A percentile compares a stretch with the other conserved stretches of the same genome.
Conservation (phyloP, 2,797 vertebrate species). For the Dallia pectoralis region DNA sequence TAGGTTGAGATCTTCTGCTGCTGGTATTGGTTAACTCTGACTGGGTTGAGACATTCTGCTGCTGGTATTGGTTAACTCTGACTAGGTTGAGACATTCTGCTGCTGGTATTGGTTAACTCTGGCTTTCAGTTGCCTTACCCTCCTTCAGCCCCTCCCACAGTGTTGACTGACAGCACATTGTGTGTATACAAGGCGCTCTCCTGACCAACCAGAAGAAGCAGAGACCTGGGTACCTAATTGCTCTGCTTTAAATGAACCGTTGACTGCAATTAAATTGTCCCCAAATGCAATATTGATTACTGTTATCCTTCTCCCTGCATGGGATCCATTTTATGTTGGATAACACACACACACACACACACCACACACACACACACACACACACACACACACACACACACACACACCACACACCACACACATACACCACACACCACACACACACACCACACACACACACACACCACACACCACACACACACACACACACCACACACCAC, state of each 20-base stretch:
- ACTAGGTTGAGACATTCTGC: too few species aligned
- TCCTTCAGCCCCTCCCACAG: not conserved
- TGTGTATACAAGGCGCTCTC: conserved; percentile 16
- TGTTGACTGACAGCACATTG: conserved; percentile 46
- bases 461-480: conserved; percentile 13
- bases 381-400: not conserved
- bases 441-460: conserved; percentile 8
- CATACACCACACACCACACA: conserved; percentile 20
- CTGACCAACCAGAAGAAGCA: conserved; percentile 29
- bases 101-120: conserved; percentile 48
- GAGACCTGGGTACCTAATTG: conserved; percentile 47
- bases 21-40: too few species aligned
- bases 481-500: not conserved
- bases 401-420: conserved; percentile 3
- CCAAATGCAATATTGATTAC: conserved; percentile 27
- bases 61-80: too few species aligned
- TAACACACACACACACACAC: not conserved
- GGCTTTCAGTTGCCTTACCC: conserved; percentile 34
- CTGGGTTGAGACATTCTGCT: too few species aligned
- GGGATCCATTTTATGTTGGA: conserved; percentile 21
- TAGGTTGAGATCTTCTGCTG: too few species aligned
- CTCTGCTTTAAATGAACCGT: conserved; percentile 38
- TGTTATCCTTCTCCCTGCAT: conserved; percentile 29
- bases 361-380: not conserved
- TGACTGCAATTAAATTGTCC: conserved; percentile 32